phyloP scores from a whole-genome alignment of 2,113 vertebrate genomes.

The Paramisgurnus dabryanus region DNA sequence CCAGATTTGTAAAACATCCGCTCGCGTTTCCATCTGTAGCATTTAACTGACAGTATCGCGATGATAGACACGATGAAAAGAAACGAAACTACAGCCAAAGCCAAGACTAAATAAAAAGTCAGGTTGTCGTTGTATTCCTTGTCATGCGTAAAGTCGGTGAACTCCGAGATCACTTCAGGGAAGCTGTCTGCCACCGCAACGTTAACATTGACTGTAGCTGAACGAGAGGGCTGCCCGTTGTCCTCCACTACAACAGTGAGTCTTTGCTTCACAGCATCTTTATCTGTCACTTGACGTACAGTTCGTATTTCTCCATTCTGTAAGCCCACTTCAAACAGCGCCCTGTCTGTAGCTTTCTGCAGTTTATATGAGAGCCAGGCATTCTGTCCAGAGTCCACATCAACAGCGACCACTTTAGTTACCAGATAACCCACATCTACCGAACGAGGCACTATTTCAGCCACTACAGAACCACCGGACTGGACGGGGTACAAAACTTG shows the following conservation, averaged over 20 bases:
- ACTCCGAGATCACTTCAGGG: conserved; percentile 51
- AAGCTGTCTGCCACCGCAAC: conserved; percentile 60
- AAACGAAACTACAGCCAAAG: background rate
- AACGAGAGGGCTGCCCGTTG: conserved; percentile 46
- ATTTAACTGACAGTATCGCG: background rate
- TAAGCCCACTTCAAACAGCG: conserved; percentile 49
- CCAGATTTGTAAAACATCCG: conserved; percentile 4
- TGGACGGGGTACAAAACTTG: conserved; percentile 37
- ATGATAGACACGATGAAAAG: conserved; percentile 1
- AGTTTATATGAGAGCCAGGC: conserved; percentile 70
- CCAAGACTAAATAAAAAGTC: conserved; percentile 13
- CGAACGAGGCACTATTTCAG: conserved; percentile 58
- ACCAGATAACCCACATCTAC: conserved; percentile 62
- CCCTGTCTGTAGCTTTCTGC: conserved; percentile 51
- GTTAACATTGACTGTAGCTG: conserved; percentile 52
- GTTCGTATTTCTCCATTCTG: conserved; percentile 57
- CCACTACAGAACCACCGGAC: conserved; percentile 17
- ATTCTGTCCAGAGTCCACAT: conserved; percentile 70
- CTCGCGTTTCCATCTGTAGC: background rate
- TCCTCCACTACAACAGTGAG: conserved; percentile 44
- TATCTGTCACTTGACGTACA: conserved; percentile 34
- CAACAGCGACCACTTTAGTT: conserved; percentile 71
- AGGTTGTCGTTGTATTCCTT: conserved; percentile 23
- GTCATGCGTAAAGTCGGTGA: conserved; percentile 39
- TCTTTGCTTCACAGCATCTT: conserved; percentile 53